Percentiles rank a stretch among this genome's conserved stretches.
phyloP scores from a whole-genome alignment of 2,797 vertebrate genomes.

The Pseudotriccus pelzelni region DNA sequence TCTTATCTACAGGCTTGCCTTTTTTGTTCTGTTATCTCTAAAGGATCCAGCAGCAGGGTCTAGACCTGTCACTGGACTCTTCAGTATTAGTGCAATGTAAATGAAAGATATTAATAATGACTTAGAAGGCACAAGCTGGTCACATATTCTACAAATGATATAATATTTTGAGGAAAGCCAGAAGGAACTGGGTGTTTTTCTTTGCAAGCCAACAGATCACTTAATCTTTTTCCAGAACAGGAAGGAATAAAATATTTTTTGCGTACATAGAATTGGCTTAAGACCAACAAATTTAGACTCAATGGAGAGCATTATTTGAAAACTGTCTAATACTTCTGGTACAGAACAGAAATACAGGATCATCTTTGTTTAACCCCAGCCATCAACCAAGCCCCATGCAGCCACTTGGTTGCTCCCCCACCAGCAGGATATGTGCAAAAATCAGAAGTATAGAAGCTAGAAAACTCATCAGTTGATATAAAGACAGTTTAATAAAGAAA shows the following conservation, averaged over 20 bases:
- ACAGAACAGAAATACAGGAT: neutral
- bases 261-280: neutral
- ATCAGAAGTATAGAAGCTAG: neutral
- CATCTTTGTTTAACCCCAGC: too few species aligned
- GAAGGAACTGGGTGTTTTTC: neutral
- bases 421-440: neutral
- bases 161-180: neutral
- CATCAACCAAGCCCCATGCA: too few species aligned
- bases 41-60: neutral
- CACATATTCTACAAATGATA: neutral
- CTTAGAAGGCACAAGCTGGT: neutral
- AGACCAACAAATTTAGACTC: neutral
- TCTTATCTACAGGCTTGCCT: fast-evolving
- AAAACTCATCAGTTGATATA: neutral
- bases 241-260: neutral
- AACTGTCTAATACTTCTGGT: neutral
- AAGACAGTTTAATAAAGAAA: neutral
- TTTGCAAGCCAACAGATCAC: neutral
- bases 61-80: neutral
- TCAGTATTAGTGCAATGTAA: neutral
- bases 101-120: neutral
- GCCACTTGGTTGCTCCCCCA: neutral
- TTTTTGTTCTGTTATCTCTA: neutral
- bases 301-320: neutral
- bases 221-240: neutral